Base-by-base conservation (phyloP, 2,797 vertebrate species). In the Nothura maculosa region DNA sequence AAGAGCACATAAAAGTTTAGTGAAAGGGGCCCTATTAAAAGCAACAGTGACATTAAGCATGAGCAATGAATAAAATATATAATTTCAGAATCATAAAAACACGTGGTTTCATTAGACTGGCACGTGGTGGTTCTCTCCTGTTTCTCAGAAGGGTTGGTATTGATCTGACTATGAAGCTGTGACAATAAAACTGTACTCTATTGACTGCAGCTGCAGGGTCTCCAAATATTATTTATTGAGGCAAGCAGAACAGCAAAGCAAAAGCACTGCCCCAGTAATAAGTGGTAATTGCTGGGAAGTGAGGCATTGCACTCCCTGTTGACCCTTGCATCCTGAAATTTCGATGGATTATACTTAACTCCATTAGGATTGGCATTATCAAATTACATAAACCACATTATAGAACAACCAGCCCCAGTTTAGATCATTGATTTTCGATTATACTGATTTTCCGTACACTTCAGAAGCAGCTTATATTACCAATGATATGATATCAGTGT, bases 161-260 rank as follows among this genome's bases (percentile, higher is more conserved):
- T 98, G 99, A 99, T 99, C 97, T 97, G 97, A 96, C 98, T 97
- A 97, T 85, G 97, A 98, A 98, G 97, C 98, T 97, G 97, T 91
- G 96, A 98, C 98, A 98, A 98, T 98, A 98, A 98, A 98, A 98
- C 98, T 98, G 98, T 98, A 98, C 97, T 98, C 90, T 98, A 99
- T 98, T 98, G 99, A 99, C 98, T 98, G 98, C 98, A 98, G 98
- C 98, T 96, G 97, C 94, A 92, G 98, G 98, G 97, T 97, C 97
- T 97, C 98, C 98, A 99, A 98, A 99, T 98, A 99, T 99, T 99
- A 99, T 99, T 99, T 99, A 99, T 98, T 98, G 98, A 97, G 96
- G 98, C 95, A 97, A 97, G 97, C 88, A 96, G 98, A 98, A 97
- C 89, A 95, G 97, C 97, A 98, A 98, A 97, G 96, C 98, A 97